These are phyloP conservation scores for Falco peregrinus DNA, from an alignment of 2,797 vertebrate genomes.

Conservation along the genomic window DNA sequence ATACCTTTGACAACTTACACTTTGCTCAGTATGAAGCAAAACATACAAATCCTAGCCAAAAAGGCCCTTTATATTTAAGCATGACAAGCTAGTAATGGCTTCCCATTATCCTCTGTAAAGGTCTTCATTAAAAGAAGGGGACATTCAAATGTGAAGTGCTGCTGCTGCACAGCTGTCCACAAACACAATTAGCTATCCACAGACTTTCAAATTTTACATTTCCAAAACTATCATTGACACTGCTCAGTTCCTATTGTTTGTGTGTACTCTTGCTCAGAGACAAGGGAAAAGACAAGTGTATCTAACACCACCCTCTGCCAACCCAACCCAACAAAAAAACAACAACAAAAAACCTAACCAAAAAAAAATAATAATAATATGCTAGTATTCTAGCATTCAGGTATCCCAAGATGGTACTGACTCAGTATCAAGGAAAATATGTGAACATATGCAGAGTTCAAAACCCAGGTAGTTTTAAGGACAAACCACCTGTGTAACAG, in stretches of 20 bases:
- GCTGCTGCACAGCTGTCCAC: not conserved
- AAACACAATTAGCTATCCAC: not conserved
- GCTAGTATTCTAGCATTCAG: not conserved
- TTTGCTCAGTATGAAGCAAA: not conserved
- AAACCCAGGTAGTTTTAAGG: not conserved
- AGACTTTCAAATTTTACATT: not conserved
- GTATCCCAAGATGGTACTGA: not conserved
- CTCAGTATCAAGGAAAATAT: rapidly evolving
- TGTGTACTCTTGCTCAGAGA: not conserved
- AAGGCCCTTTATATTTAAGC: not conserved
- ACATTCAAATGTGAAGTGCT: not conserved
- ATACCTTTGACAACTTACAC: not conserved
- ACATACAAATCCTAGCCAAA: not conserved
- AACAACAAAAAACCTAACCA: too few species aligned
- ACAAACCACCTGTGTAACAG: rapidly evolving
- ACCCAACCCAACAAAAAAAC: not conserved
- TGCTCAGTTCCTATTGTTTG: not conserved
- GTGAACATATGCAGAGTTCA: not conserved
- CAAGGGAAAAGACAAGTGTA: rapidly evolving
- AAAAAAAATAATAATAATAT: not conserved
- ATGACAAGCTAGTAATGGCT: not conserved
- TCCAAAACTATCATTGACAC: not conserved
- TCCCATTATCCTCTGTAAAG: not conserved
- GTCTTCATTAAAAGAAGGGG: not conserved
- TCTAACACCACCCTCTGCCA: not conserved